phyloP scores from a whole-genome alignment of 2,797 vertebrate genomes.

The Limnodromus scolopaceus region DNA sequence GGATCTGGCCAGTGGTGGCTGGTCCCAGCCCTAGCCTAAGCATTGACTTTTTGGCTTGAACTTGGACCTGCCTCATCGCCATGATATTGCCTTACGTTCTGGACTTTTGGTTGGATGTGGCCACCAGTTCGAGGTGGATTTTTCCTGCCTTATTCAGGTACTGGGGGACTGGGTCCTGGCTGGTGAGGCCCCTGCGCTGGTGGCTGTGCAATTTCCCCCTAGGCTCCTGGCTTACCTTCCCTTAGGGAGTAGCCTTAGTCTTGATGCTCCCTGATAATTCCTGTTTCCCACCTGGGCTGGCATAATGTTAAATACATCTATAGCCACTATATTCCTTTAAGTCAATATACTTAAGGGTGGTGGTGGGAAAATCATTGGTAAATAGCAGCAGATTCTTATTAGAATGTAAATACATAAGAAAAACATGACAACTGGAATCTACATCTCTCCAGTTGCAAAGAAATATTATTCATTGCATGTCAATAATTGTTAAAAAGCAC shows the following conservation, averaged over 20 bases:
- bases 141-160: neutral
- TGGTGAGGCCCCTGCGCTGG: neutral
- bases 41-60: neutral
- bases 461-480: neutral
- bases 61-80: neutral
- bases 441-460: neutral
- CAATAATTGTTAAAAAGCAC: neutral
- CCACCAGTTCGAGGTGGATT: neutral
- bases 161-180: neutral
- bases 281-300: neutral
- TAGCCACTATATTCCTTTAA: neutral
- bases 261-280: neutral
- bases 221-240: neutral
- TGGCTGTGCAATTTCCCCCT: neutral
- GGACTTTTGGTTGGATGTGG: neutral
- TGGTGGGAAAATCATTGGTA: neutral
- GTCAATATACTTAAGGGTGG: neutral
- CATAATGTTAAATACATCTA: no score
- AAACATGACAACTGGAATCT: neutral
- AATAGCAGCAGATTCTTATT: neutral
- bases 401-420: neutral
- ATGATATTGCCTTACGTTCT: neutral
- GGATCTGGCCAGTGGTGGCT: neutral
- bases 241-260: neutral
- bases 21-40: neutral